A percentile compares a stretch with the other conserved stretches of the same genome.
Conservation (phyloP, 2,797 vertebrate species). For the Eremophila alpestris region DNA sequence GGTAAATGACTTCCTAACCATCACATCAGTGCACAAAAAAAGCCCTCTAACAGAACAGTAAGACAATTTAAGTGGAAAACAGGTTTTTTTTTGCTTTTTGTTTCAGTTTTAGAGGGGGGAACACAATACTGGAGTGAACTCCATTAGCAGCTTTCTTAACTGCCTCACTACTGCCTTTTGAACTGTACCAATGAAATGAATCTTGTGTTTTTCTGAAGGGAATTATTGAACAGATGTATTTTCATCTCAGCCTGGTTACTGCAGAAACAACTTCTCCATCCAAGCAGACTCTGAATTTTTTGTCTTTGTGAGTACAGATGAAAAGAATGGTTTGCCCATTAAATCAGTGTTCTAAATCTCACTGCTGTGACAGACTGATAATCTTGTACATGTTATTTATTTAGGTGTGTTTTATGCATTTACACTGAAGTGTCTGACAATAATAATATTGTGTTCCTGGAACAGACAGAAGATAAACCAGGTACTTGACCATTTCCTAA, state of each 20-base stretch:
- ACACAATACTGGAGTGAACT: neutral
- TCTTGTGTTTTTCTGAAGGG: neutral
- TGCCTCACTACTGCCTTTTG: neutral
- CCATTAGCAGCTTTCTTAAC: neutral
- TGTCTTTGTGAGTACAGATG: neutral
- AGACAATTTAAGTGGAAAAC: neutral
- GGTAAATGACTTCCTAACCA: neutral
- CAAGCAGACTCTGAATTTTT: neutral
- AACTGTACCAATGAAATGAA: neutral
- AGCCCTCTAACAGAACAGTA: neutral
- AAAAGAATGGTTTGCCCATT: neutral
- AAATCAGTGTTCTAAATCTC: neutral
- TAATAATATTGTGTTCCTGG: neutral
- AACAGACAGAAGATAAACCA: neutral
- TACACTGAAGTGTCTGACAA: neutral
- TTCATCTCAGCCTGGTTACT: neutral
- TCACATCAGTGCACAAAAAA: neutral
- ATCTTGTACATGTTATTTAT: neutral
- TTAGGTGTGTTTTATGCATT: neutral
- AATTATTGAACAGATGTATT: neutral
- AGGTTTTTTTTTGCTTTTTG: neutral
- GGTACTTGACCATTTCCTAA: neutral
- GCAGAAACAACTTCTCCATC: neutral
- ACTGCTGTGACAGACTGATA: neutral
- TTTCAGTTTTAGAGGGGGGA: neutral